phyloP scores from a whole-genome alignment of 2,888 invertebrate species.

The Idaea biselata region DNA sequence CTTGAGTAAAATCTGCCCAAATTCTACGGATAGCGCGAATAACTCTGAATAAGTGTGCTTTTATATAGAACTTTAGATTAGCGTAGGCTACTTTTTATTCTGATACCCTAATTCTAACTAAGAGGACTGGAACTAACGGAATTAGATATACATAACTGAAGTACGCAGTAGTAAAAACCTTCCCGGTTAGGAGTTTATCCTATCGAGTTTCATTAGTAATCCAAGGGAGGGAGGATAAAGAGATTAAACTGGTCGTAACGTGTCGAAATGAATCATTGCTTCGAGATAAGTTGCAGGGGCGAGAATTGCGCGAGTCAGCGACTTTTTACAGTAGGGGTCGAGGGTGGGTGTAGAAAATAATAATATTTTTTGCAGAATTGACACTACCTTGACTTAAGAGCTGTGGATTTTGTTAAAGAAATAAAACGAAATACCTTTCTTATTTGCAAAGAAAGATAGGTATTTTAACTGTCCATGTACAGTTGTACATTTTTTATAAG shows the following conservation, averaged over 20 bases:
- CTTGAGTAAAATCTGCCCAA: no score
- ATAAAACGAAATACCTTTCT: background rate
- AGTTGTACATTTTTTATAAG: no score
- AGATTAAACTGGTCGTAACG: conserved; percentile 47
- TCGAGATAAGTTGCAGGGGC: conserved; percentile 32
- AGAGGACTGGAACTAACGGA: no score
- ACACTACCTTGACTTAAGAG: background rate
- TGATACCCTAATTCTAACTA: no score
- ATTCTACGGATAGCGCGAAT: no score
- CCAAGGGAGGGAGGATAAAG: conserved; percentile 35
- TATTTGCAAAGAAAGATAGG: background rate
- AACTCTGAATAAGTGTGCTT: no score
- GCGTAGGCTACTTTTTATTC: no score
- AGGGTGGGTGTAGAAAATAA: background rate
- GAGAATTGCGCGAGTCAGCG: conserved; percentile 31
- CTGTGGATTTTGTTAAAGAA: background rate
- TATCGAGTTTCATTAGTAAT: conserved; percentile 24
- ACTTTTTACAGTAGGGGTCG: conserved; percentile 34
- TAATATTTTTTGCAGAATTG: background rate
- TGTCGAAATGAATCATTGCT: conserved; percentile 54
- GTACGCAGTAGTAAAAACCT: background rate
- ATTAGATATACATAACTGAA: background rate
- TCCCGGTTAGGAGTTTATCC: background rate
- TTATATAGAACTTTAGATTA: no score
- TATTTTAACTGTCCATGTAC: no score